Evolutionary conservation across 1,140 invertebrate species (phyloP).

Genomic region (Aplysia californica): DNA sequence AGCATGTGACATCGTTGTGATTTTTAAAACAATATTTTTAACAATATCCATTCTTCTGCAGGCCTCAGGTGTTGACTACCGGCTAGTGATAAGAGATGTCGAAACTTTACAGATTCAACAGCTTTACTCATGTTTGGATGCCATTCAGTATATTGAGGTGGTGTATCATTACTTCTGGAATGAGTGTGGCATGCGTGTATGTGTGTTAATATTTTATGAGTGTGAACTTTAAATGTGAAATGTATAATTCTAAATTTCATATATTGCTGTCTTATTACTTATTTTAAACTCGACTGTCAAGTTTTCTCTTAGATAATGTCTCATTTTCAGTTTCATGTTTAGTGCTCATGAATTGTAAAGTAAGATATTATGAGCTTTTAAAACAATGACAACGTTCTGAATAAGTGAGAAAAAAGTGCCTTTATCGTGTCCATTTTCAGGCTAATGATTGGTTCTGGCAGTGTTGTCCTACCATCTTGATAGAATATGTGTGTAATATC

Average conservation of each 20-base stretch:
- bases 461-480: neutral
- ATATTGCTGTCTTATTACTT: neutral
- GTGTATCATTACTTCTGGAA: neutral
- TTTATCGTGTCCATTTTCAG: neutral
- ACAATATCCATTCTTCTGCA: conserved; percentile 40
- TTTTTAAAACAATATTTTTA: neutral
- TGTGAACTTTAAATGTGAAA: too few species aligned
- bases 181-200: too few species aligned
- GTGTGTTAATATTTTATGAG: too few species aligned
- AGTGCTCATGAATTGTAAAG: neutral
- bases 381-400: neutral
- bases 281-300: neutral
- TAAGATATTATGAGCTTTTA: neutral
- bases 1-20: neutral
- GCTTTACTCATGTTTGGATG: conserved; percentile 65
- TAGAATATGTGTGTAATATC: neutral
- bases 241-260: neutral
- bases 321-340: neutral
- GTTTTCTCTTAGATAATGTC: neutral
- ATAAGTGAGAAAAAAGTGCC: too few species aligned
- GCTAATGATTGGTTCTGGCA: neutral
- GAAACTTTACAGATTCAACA: conserved; percentile 65
- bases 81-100: conserved; percentile 64
- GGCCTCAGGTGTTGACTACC: conserved; percentile 65
- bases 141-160: conserved; percentile 66